Percentiles rank a stretch among this genome's conserved stretches.
phyloP scores from a whole-genome alignment of 2,797 vertebrate genomes.

The Meriones psammophilus region DNA sequence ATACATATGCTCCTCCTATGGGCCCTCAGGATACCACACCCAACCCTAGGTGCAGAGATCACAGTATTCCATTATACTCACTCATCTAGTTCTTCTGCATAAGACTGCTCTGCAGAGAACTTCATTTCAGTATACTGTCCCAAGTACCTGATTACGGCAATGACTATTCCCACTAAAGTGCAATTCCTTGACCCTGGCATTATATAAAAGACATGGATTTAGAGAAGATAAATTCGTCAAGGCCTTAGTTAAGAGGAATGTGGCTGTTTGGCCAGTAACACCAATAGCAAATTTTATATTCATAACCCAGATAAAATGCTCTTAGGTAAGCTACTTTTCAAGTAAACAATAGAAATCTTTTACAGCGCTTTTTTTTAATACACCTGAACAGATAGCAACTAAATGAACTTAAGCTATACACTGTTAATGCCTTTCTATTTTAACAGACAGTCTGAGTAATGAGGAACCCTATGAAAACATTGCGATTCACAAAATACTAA shows the following conservation, averaged over 20 bases:
- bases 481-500: background rate
- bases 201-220: conserved; percentile 22
- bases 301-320: background rate
- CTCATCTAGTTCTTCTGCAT: background rate
- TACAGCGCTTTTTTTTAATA: background rate
- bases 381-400: background rate
- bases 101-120: background rate
- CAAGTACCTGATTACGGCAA: background rate
- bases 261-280: background rate
- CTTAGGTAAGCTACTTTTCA: background rate
- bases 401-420: background rate
- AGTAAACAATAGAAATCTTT: background rate
- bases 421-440: background rate
- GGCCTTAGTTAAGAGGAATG: background rate
- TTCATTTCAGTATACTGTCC: background rate
- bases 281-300: background rate
- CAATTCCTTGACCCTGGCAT: background rate
- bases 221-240: conserved; percentile 5
- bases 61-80: background rate
- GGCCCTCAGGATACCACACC: background rate
- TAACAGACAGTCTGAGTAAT: background rate
- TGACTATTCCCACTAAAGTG: background rate
- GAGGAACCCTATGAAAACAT: background rate
- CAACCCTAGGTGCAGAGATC: background rate
- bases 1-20: background rate